These are phyloP conservation scores for Setipinna tenuifilis DNA, from an alignment of 2,797 vertebrate genomes.

Conservation along the genomic window DNA sequence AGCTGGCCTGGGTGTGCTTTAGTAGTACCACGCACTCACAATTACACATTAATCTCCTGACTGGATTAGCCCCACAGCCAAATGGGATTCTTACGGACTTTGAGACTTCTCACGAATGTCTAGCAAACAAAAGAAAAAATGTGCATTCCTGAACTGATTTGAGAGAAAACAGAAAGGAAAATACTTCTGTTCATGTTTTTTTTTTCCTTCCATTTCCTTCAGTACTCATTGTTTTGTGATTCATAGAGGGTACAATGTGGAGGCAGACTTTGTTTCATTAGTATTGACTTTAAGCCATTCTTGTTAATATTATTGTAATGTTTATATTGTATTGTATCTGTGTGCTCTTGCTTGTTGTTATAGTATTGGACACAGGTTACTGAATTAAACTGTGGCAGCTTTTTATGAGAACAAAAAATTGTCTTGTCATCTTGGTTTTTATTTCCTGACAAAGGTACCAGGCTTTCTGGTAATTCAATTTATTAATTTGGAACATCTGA, in stretches of 20 bases:
- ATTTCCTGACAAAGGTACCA: background rate
- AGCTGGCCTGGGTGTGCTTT: conserved; percentile 85
- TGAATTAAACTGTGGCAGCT: conserved; percentile 41
- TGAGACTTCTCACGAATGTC: conserved; percentile 77
- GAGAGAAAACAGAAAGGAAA: conserved; percentile 11
- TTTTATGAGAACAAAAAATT: conserved; percentile 36
- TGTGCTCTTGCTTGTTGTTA: conserved; percentile 37
- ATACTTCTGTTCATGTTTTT: conserved; percentile 11
- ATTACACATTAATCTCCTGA: conserved; percentile 77
- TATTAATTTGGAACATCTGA: background rate
- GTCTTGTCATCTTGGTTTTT: conserved; percentile 13
- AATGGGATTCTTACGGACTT: conserved; percentile 83
- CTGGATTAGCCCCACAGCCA: conserved; percentile 85
- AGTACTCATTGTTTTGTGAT: conserved; percentile 20
- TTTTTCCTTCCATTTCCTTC: background rate
- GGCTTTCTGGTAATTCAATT: background rate
- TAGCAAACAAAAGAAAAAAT: conserved; percentile 15
- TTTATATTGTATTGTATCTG: conserved; percentile 31
- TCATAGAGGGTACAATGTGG: conserved; percentile 28
- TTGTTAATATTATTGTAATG: conserved; percentile 27
- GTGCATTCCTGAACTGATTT: conserved; percentile 23
- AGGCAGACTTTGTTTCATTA: conserved; percentile 37
- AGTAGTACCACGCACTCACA: conserved; percentile 77
- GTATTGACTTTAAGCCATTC: conserved; percentile 31
- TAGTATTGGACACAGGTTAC: conserved; percentile 34